A percentile compares a stretch with the other conserved stretches of the same genome.
Evolutionary conservation across 2,797 vertebrate genomes (phyloP).

Genomic region (Lutjanus argentimaculatus): DNA sequence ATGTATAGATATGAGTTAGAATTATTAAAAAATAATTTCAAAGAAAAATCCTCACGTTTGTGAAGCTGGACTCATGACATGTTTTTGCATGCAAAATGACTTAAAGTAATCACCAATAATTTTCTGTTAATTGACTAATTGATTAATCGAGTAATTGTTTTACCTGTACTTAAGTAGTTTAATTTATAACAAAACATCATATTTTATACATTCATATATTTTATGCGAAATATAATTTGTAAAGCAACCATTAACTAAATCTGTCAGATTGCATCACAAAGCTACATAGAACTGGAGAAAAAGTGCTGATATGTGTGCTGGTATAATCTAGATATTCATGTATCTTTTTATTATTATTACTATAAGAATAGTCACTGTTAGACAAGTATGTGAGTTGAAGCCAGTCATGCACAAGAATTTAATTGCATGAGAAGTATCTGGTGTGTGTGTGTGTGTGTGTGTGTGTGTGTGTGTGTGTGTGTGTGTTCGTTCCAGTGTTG

Average conservation of each 20-base stretch:
- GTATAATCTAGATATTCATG: background rate
- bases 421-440: slow-evolving; percentile 49
- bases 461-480: slow-evolving; percentile 10
- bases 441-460: slow-evolving; percentile 18
- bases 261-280: background rate
- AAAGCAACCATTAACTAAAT: background rate
- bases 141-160: background rate
- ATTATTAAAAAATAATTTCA: too few species aligned
- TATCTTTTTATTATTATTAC: too few species aligned
- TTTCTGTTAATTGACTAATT: too few species aligned
- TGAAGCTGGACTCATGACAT: background rate
- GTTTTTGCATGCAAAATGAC: background rate
- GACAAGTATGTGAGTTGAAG: background rate
- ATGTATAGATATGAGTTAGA: too few species aligned
- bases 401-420: slow-evolving; percentile 60
- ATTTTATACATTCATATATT: background rate
- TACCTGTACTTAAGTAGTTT: background rate
- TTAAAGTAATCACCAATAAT: too few species aligned
- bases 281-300: background rate
- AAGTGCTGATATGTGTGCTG: background rate
- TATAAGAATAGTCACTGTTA: background rate
- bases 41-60: too few species aligned
- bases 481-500: slow-evolving; percentile 19
- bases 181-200: background rate
- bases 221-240: background rate